These are phyloP conservation scores for Metallyticus violacea DNA, from an alignment of 2,888 invertebrate species.

Conservation along the genomic window DNA sequence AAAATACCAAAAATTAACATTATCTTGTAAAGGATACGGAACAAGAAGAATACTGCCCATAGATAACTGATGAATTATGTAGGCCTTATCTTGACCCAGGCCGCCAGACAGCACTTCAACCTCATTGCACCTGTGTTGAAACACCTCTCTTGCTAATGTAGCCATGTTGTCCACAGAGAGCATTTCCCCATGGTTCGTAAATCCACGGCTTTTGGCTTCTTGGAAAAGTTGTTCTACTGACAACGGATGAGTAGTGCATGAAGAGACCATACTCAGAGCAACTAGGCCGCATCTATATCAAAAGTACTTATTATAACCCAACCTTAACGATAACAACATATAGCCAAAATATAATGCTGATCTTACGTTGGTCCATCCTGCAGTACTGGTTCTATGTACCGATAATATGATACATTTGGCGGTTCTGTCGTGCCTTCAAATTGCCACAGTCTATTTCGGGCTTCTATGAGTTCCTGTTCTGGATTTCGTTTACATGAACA, in stretches of 20 bases:
- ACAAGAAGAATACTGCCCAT: conserved; percentile 59
- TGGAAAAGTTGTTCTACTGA: conserved; percentile 55
- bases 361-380: conserved; percentile 35
- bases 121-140: conserved; percentile 49
- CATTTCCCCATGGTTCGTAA: conserved; percentile 85
- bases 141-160: conserved; percentile 56
- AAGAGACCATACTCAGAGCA: conserved; percentile 77
- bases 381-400: conserved; percentile 30
- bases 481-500: conserved; percentile 14
- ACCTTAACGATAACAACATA: neutral
- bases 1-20: too few relatives aligned
- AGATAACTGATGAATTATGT: conserved; percentile 53
- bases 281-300: conserved; percentile 77
- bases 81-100: conserved; percentile 51
- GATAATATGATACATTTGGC: conserved; percentile 27
- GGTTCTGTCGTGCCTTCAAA: conserved; percentile 21
- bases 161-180: conserved; percentile 73
- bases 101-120: conserved; percentile 49
- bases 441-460: conserved; percentile 23
- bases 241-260: conserved; percentile 56
- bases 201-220: conserved; percentile 61
- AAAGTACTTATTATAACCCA: neutral
- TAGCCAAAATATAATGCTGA: neutral
- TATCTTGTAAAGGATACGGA: conserved; percentile 64
- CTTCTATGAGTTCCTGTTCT: conserved; percentile 25